Evolutionary conservation across 2,113 vertebrate genomes (phyloP).

Genomic region (Parus major): DNA sequence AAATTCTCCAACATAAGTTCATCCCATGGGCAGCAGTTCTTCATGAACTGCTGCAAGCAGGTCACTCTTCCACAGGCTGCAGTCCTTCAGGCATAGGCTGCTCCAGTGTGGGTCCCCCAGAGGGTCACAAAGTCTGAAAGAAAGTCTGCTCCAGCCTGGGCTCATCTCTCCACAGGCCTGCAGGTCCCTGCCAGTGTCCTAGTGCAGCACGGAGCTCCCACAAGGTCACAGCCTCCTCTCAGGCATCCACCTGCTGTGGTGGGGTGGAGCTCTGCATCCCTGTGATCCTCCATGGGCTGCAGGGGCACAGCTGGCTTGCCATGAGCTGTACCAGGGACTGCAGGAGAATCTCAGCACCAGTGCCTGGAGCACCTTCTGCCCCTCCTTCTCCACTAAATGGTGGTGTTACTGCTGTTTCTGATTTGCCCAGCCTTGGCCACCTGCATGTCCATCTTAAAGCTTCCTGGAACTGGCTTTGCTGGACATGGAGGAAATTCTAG

Average conservation of each 20-base stretch:
- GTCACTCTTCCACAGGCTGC: not conserved
- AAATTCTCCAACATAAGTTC: not conserved
- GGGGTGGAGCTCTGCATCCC: not conserved
- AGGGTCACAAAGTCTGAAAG: not conserved
- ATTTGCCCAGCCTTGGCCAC: not conserved
- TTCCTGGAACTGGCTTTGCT: not conserved
- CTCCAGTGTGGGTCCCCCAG: not conserved
- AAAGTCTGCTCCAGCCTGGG: not conserved
- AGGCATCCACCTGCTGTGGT: not conserved
- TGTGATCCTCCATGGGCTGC: fast-evolving
- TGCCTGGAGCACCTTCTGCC: no score
- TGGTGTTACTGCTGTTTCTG: not conserved
- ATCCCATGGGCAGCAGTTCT: not conserved
- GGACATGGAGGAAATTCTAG: not conserved
- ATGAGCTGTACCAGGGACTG: fast-evolving
- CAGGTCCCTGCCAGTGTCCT: not conserved
- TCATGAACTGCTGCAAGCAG: no score
- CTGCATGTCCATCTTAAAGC: not conserved
- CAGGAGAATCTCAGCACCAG: no score
- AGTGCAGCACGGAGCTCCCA: not conserved
- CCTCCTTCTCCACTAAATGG: not conserved
- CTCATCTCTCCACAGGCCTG: not conserved
- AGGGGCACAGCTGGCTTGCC: not conserved
- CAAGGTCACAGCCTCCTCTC: not conserved
- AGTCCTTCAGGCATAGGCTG: not conserved